Evolutionary conservation across 2,113 vertebrate species (phyloP).

Genomic region (Sminthopsis crassicaudata): DNA sequence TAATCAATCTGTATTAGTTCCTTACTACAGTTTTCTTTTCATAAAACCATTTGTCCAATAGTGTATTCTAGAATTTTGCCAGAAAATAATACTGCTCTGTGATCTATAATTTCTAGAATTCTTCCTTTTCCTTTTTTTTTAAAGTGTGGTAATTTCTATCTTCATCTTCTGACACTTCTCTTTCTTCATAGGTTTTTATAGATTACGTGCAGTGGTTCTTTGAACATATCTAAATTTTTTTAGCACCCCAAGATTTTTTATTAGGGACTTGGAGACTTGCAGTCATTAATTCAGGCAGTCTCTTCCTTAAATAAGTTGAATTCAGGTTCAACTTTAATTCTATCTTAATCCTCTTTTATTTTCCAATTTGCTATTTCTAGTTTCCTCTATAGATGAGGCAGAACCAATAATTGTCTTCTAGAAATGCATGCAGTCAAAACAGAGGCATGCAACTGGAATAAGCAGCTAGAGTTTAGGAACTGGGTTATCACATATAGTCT

Average conservation of each 20-base stretch:
- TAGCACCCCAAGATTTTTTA: background rate
- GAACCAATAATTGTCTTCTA: background rate
- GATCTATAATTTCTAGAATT: background rate
- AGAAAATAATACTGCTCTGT: background rate
- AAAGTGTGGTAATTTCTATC: background rate
- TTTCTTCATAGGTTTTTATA: background rate
- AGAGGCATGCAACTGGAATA: background rate
- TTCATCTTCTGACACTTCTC: background rate
- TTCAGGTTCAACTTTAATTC: background rate
- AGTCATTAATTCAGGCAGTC: background rate
- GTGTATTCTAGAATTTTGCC: background rate
- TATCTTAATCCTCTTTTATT: background rate
- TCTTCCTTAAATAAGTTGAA: background rate
- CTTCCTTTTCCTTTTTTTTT: background rate
- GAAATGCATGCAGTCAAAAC: background rate
- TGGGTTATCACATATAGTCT: background rate
- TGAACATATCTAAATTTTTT: background rate
- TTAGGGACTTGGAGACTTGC: background rate
- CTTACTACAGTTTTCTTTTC: background rate
- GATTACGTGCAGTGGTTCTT: background rate
- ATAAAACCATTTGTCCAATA: background rate
- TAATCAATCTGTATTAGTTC: background rate
- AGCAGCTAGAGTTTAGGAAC: background rate
- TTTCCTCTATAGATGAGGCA: background rate
- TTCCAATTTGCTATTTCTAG: background rate